Evolutionary conservation across 2,797 vertebrate species (phyloP), one percentile per base, ranked within the genome.

Genomic region (Gobio occitaniae): DNA sequence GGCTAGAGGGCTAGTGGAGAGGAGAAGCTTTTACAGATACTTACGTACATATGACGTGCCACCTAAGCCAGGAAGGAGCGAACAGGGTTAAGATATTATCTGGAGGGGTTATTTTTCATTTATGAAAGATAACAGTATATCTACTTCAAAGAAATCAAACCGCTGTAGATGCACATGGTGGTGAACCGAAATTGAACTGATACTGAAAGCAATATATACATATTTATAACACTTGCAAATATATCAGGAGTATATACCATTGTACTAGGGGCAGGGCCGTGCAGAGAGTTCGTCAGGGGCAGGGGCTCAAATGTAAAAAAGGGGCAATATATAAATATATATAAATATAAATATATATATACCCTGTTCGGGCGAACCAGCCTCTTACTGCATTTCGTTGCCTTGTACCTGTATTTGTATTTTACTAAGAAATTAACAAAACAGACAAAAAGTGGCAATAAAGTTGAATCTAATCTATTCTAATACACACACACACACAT

Each of bases 31-130:
- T 88, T 38, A 84, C 78, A 19, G 29, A 89, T 95, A 95, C 94
- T 95, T 93, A 95, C 94, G 92, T 94, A 94, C 84, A 95, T 84
- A 86, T 90, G 92, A 80, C 50, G 90, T 65, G 91, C 88, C 89
- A 93, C 91, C 94, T 95, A 91, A 48, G 82, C 84, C 54, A 86
- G 89, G 90, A 84, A 47, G 16, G 56, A 10, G 68, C 70, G 21
- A 70, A 76, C 78, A 47, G 61, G 41, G 71, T 80, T 25, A 76
- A 89, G 72, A 86, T 86, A 87, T 84, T 80, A 87, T 56, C 16
- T 36, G 32, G 16, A 44, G 15, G 32, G 47, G 1, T 29, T 54
- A 44, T 47, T 48, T 66, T 63, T 48, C 29, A 65, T 25, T n/a
- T 38, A 80, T n/a, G 19, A 66, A 63, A 66, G 29, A 74, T 78